A percentile compares a stretch with the other conserved stretches of the same genome.
Evolutionary conservation across 2,888 invertebrate species (phyloP).

Genomic region (Agonopterix arenella): DNA sequence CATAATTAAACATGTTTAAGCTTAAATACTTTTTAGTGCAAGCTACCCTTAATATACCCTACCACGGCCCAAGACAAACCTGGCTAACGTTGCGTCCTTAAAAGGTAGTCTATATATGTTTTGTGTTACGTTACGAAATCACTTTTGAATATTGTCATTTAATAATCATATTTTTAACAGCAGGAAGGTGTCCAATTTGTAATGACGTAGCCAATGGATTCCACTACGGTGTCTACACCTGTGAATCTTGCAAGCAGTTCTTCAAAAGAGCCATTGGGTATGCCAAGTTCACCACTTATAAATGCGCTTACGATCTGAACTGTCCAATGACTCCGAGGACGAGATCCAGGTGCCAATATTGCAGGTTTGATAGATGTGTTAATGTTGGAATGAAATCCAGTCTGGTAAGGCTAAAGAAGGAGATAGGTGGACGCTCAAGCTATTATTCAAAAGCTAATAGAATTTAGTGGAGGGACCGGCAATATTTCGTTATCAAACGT

Average conservation of each 20-base stretch:
- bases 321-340: constrained; percentile 15
- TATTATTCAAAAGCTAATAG: not conserved
- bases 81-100: too few species aligned
- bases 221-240: constrained; percentile 38
- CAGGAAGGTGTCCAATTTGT: constrained; percentile 31
- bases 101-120: too few species aligned
- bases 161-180: not conserved
- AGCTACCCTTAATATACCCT: too few species aligned
- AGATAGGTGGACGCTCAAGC: constrained; percentile 11
- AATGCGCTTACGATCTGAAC: constrained; percentile 9
- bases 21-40: too few species aligned
- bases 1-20: too few species aligned
- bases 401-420: constrained; percentile 15
- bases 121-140: too few species aligned
- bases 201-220: constrained; percentile 28
- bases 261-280: constrained; percentile 32
- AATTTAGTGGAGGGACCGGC: too few species aligned
- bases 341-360: constrained; percentile 24
- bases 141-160: too few species aligned
- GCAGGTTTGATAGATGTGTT: constrained; percentile 35
- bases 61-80: too few species aligned
- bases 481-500: too few species aligned
- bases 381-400: constrained; percentile 30
- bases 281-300: constrained; percentile 13
- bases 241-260: constrained; percentile 46